Evolutionary conservation across 2,797 vertebrate genomes (phyloP), one percentile per base, ranked within the genome.

Genomic region (Myotis planiceps): DNA sequence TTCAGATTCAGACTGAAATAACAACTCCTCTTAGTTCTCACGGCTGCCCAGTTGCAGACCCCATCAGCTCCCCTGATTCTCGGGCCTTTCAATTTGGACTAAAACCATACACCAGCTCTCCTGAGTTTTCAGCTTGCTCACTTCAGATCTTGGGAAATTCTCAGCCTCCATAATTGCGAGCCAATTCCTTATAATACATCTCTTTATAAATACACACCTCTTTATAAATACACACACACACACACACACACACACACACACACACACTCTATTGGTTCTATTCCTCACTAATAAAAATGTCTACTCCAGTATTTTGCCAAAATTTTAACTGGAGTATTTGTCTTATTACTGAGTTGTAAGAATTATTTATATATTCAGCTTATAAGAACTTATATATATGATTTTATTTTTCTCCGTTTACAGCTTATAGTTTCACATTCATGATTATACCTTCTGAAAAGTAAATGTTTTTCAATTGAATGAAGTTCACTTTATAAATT

Each of bases 361-460:
- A 96, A 85, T 82, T 71, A 32, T 88, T 82, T 32, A 32, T 18
- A 72, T 39, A 81, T 32, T 89, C 47, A 29, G 15, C 19, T 66
- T 78, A 82, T 1, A 86, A 49, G 34, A 71, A 16, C 39, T 86
- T 95, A 93, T 37, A 66, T 63, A 91, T 1, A 51, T 68, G 39
- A 94, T 63, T 55, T 78, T 80, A 80, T 74, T 79, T 84, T 95
- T 80, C 39, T 60, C 29, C 63, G 19, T 32, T 34, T 86, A 29
- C 42, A 34, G 39, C 39, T 81, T 85, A 81, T 2, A 83, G 63
- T 84, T 94, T 88, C 42, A 95, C 19, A 81, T 95, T 90, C 12
- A 82, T 3, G 15, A 86, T 39, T 3, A 10, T 60, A 3, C 37
- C 39, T 60, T 88, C 75, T 83, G 34, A 65, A 76, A 78, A 92